phyloP scores from a whole-genome alignment of 2,797 vertebrate species.

The Hirundo rustica region DNA sequence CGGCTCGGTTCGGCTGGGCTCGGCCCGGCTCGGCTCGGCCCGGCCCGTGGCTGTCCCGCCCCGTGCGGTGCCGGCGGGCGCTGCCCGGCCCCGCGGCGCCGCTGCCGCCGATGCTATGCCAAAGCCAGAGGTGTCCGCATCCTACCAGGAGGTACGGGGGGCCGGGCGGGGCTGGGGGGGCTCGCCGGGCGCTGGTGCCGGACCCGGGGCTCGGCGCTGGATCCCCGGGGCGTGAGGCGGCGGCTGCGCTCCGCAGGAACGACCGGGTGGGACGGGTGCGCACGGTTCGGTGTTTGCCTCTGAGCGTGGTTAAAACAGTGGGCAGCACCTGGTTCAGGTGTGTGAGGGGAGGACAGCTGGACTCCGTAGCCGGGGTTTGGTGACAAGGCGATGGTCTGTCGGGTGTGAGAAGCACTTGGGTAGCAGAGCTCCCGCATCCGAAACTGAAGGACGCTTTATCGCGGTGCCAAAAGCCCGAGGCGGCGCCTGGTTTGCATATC shows the following conservation, averaged over 20 bases:
- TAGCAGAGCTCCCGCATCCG: fast-evolving
- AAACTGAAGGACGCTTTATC: background rate
- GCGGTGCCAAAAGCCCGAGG: background rate
- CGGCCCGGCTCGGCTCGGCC: background rate
- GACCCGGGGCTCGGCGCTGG: background rate
- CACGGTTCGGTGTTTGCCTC: fast-evolving
- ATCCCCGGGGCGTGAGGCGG: fast-evolving
- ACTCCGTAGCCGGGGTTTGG: fast-evolving
- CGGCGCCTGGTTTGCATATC: background rate
- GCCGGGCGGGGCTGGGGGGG: background rate
- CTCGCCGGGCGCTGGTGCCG: background rate
- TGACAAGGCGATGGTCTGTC: fast-evolving
- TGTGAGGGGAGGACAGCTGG: background rate
- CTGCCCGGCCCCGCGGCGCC: background rate
- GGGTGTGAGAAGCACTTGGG: background rate
- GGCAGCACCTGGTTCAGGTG: background rate
- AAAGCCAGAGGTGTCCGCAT: constrained; percentile 74
- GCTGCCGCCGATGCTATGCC: constrained; percentile 75
- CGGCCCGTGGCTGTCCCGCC: background rate
- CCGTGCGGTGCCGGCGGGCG: background rate
- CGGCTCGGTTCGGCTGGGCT: background rate
- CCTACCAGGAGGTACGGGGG: constrained; percentile 85
- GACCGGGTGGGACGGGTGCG: fast-evolving
- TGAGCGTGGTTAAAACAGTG: fast-evolving
- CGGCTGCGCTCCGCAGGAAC: fast-evolving